These are phyloP conservation scores for Hesperia comma DNA, from an alignment of 2,888 invertebrate species.

Conservation along the genomic window DNA sequence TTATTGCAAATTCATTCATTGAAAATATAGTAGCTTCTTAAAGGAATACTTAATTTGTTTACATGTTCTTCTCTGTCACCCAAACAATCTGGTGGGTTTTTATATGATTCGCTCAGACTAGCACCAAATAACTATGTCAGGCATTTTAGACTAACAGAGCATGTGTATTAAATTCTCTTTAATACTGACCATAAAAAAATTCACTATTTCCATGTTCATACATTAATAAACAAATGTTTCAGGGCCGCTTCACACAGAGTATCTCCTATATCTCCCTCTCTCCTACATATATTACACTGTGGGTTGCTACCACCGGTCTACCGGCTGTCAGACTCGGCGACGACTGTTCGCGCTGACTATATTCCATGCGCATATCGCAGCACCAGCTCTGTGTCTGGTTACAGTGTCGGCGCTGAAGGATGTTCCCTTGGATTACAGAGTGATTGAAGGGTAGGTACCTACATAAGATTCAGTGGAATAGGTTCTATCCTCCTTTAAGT, in stretches of 20 bases:
- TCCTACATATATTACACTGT: constrained; percentile 58
- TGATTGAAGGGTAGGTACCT: constrained; percentile 48
- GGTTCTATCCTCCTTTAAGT: too few species aligned
- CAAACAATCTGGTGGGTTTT: background rate
- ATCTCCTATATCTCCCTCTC: constrained; percentile 52
- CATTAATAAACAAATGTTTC: constrained; percentile 21
- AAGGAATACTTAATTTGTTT: background rate
- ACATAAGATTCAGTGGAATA: too few species aligned
- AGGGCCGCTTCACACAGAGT: constrained; percentile 59
- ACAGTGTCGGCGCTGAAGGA: constrained; percentile 48
- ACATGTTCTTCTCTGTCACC: too few species aligned
- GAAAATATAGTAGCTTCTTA: background rate
- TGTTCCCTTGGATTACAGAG: constrained; percentile 45
- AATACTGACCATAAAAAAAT: too few species aligned
- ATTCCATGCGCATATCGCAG: constrained; percentile 54
- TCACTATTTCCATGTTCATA: too few species aligned
- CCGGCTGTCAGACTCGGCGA: constrained; percentile 44
- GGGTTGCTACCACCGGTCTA: constrained; percentile 43
- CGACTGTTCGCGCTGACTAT: constrained; percentile 48
- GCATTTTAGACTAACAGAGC: background rate
- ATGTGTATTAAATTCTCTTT: background rate
- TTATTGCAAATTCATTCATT: background rate
- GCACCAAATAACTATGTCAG: too few species aligned
- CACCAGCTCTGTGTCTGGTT: constrained; percentile 52
- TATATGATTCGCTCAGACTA: background rate